Evolutionary conservation across 1,140 invertebrate species (phyloP).

Genomic region (Anastrepha obliqua): DNA sequence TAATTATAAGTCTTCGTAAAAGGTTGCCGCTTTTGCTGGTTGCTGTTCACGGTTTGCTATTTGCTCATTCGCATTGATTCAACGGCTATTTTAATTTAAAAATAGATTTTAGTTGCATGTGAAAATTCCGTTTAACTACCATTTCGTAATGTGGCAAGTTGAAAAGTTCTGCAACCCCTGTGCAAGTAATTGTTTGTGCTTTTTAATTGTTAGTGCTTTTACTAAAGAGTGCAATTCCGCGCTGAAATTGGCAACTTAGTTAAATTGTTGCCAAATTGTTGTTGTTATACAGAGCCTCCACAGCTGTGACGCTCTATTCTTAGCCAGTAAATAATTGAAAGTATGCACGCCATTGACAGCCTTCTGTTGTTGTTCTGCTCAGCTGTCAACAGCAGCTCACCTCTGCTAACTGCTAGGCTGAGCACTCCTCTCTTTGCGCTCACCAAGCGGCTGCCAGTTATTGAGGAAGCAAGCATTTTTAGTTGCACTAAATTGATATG

Average conservation of each 20-base stretch:
- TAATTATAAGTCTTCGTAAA: neutral
- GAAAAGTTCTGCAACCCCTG: too few species aligned
- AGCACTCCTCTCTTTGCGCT: neutral
- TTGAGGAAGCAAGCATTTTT: conserved; percentile 27
- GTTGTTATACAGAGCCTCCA: too few species aligned
- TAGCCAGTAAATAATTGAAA: neutral
- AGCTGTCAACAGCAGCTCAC: conserved; percentile 19
- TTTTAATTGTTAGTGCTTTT: neutral
- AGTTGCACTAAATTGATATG: conserved; percentile 29
- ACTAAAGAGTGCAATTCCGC: conserved; percentile 2
- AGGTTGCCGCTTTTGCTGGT: neutral
- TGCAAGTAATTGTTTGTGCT: neutral
- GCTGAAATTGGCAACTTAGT: neutral
- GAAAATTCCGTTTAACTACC: neutral
- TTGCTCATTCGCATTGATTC: too few species aligned
- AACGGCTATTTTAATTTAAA: too few species aligned
- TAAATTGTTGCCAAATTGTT: neutral
- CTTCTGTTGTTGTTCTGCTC: neutral
- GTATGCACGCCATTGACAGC: conserved; percentile 1
- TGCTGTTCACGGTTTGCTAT: too few species aligned
- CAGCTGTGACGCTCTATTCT: neutral
- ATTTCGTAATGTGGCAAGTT: neutral
- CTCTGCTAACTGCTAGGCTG: neutral
- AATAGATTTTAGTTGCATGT: too few species aligned
- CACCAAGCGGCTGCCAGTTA: neutral